These are phyloP conservation scores for Teleiodes luculella DNA, from an alignment of 2,888 invertebrate genomes.

Conservation along the genomic window DNA sequence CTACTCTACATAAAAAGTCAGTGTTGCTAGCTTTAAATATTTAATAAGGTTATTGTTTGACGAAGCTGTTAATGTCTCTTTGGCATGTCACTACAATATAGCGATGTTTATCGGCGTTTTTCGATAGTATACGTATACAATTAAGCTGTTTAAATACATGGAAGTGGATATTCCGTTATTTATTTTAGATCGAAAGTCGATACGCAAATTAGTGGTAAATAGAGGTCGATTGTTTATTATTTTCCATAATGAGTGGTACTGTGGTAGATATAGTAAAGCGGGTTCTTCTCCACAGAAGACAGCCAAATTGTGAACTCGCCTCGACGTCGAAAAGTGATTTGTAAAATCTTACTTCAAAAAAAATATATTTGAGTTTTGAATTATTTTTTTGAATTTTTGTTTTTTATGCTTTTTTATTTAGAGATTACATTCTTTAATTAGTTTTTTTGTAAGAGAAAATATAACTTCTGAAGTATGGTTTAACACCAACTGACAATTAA, in stretches of 20 bases:
- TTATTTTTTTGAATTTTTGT: too few relatives aligned
- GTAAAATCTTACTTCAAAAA: too few relatives aligned
- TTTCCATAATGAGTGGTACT: not conserved
- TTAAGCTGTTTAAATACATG: conserved; percentile 47
- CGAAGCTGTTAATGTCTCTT: conserved; percentile 72
- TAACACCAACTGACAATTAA: too few relatives aligned
- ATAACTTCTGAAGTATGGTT: too few relatives aligned
- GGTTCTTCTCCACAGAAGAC: too few relatives aligned
- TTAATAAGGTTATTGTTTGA: conserved; percentile 69
- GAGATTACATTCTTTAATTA: too few relatives aligned
- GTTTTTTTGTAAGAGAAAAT: too few relatives aligned
- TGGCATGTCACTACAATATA: conserved; percentile 63
- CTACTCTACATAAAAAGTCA: conserved; percentile 24
- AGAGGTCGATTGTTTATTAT: not conserved
- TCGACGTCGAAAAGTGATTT: too few relatives aligned
- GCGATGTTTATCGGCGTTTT: conserved; percentile 47
- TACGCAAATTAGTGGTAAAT: conserved; percentile 11
- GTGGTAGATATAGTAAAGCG: too few relatives aligned
- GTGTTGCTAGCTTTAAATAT: conserved; percentile 62
- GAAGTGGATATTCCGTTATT: conserved; percentile 36
- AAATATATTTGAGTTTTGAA: too few relatives aligned
- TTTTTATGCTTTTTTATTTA: too few relatives aligned
- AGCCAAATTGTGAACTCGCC: too few relatives aligned
- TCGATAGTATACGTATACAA: conserved; percentile 50
- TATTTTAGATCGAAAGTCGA: conserved; percentile 4